phyloP scores from a whole-genome alignment of 2,888 invertebrate species.

The Cecidostiba fungosa region DNA sequence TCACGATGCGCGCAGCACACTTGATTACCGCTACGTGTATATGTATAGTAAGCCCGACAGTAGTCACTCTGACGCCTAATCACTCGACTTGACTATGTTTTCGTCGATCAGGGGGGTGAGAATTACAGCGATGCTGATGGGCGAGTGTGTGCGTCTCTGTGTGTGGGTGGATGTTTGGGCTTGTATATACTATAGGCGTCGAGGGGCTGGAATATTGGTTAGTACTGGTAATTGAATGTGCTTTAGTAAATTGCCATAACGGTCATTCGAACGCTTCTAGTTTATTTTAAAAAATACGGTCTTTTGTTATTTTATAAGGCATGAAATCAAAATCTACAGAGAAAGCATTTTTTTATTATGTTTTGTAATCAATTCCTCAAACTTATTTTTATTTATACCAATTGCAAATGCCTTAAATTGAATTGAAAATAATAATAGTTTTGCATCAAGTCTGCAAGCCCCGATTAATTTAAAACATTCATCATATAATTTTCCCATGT shows the following conservation, averaged over 20 bases:
- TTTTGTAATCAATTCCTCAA: too few relatives aligned
- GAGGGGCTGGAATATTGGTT: neutral
- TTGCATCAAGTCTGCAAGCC: too few relatives aligned
- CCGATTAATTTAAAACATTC: too few relatives aligned
- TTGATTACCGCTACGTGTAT: neutral
- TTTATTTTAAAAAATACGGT: too few relatives aligned
- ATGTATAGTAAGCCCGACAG: neutral
- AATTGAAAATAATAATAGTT: too few relatives aligned
- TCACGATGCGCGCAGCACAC: neutral
- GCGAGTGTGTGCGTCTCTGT: neutral
- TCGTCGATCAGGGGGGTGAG: neutral
- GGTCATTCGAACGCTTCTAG: too few relatives aligned
- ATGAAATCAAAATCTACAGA: too few relatives aligned
- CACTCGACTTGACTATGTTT: slow-evolving; percentile 1
- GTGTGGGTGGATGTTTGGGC: neutral
- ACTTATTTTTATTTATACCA: too few relatives aligned
- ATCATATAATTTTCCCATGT: too few relatives aligned
- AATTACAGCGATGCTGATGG: neutral
- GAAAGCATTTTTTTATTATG: too few relatives aligned
- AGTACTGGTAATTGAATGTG: neutral
- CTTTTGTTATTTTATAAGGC: too few relatives aligned
- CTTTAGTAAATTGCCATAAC: neutral
- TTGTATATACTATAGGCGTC: neutral
- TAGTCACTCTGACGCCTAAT: slow-evolving; percentile 8
- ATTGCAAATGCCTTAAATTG: too few relatives aligned